These are phyloP conservation scores for Amphilophus citrinellus DNA, from an alignment of 2,113 vertebrate species.

Conservation along the genomic window DNA sequence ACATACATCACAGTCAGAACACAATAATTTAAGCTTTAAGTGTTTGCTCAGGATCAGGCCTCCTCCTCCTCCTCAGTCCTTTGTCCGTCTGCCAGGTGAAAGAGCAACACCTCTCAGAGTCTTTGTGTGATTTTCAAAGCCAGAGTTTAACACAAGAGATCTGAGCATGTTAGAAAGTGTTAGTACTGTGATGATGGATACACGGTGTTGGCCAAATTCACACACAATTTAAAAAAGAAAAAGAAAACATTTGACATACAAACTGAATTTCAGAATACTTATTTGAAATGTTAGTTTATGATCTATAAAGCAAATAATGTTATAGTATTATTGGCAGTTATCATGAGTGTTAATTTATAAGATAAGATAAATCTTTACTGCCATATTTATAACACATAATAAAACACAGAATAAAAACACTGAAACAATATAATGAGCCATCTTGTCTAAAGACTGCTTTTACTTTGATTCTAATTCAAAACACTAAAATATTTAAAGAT, in stretches of 20 bases:
- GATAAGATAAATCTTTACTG: too few species aligned
- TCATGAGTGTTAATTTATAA: not conserved
- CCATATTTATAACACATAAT: not conserved
- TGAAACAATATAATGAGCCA: not conserved
- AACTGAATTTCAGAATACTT: not conserved
- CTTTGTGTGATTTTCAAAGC: conserved; percentile 6
- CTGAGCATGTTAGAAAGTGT: not conserved
- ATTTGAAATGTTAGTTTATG: not conserved
- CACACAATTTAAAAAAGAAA: not conserved
- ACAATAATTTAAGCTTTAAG: not conserved
- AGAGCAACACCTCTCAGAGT: not conserved
- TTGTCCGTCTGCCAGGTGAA: not conserved
- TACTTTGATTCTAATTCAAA: not conserved
- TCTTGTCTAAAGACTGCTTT: rapidly evolving
- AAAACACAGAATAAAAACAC: not conserved
- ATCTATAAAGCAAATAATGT: not conserved
- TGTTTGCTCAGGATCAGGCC: conserved; percentile 34
- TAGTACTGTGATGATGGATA: not conserved
- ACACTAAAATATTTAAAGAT: too few species aligned
- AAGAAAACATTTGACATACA: not conserved
- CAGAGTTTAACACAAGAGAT: not conserved
- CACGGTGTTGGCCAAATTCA: rapidly evolving
- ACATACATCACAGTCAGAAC: not conserved
- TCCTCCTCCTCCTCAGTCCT: not conserved
- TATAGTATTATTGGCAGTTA: not conserved